Evolutionary conservation across 2,888 invertebrate genomes (phyloP).

Genomic region (Catocala sponsa): DNA sequence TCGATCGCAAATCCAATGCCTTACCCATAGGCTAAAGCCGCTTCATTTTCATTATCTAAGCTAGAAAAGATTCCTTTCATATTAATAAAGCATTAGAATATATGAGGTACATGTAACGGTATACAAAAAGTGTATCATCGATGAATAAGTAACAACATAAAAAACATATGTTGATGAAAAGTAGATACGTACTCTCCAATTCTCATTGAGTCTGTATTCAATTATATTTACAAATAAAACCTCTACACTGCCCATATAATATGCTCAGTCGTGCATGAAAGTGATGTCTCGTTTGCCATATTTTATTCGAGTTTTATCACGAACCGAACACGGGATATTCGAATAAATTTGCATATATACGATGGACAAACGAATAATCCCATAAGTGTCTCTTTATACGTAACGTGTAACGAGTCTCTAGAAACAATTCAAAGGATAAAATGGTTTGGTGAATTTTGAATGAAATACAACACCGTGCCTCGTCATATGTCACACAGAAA

Average conservation of each 20-base stretch:
- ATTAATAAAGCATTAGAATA: no score
- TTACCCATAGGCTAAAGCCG: no score
- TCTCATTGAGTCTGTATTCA: slow-evolving; percentile 16
- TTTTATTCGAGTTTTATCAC: slow-evolving; percentile 44
- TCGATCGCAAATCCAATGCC: no score
- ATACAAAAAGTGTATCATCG: background rate
- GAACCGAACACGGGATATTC: slow-evolving; percentile 28
- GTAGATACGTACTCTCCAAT: background rate
- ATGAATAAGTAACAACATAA: background rate
- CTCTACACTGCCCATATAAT: slow-evolving; percentile 15
- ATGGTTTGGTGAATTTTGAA: slow-evolving; percentile 47
- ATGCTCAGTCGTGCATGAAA: slow-evolving; percentile 31
- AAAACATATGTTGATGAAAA: background rate
- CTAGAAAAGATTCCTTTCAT: no score
- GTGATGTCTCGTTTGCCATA: slow-evolving; percentile 34
- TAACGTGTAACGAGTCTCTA: slow-evolving; percentile 22
- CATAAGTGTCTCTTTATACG: slow-evolving; percentile 27
- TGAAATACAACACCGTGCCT: slow-evolving; percentile 38
- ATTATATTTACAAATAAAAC: slow-evolving; percentile 29
- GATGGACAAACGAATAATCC: slow-evolving; percentile 40
- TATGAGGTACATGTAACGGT: no score
- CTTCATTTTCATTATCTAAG: no score
- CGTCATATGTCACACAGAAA: slow-evolving; percentile 53
- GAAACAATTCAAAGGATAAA: slow-evolving; percentile 40
- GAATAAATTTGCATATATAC: slow-evolving; percentile 47